Evolutionary conservation across 1,140 invertebrate species (phyloP).

Genomic region (Lamellibrachia luymesi): DNA sequence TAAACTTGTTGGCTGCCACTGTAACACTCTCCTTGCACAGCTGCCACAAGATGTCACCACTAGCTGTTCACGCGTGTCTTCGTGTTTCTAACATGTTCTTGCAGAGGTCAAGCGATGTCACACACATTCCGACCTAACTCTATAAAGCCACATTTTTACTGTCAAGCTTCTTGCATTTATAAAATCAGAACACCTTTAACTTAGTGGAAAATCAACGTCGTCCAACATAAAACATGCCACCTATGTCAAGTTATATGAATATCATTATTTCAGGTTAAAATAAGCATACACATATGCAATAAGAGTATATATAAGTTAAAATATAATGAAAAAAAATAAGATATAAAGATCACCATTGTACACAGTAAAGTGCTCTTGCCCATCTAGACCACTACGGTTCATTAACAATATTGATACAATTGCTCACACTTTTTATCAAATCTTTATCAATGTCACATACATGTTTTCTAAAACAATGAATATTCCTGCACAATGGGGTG

Average conservation of each 20-base stretch:
- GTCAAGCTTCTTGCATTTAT: background rate
- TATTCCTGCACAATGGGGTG: too few species aligned
- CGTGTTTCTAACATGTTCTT: background rate
- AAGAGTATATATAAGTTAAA: too few species aligned
- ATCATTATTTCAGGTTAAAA: too few species aligned
- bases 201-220: background rate
- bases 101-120: background rate
- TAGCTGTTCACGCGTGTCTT: background rate
- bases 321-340: too few species aligned
- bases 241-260: background rate
- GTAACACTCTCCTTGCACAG: background rate
- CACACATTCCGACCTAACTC: background rate
- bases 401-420: too few species aligned
- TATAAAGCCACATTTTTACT: background rate
- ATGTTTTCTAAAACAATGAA: too few species aligned
- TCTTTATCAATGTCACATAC: too few species aligned
- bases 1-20: background rate
- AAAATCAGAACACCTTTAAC: background rate
- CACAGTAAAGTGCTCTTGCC: too few species aligned
- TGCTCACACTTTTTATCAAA: too few species aligned
- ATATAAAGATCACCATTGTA: too few species aligned
- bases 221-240: background rate
- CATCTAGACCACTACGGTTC: too few species aligned
- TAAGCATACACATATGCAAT: too few species aligned
- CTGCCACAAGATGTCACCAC: background rate